phyloP scores from a whole-genome alignment of 2,888 invertebrate genomes.

The Cataglyphis albicans region DNA sequence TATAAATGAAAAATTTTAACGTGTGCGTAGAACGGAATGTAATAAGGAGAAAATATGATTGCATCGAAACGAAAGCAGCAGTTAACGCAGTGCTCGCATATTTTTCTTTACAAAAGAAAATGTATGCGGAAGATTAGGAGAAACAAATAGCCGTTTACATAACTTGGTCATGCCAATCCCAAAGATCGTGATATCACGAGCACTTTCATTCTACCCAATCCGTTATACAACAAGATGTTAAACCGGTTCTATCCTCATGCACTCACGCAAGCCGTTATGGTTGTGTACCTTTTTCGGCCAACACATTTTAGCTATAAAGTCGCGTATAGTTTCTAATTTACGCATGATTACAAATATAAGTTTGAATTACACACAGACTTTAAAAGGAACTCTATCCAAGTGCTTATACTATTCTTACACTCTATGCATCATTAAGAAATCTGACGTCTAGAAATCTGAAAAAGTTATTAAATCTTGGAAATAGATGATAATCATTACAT shows the following conservation, averaged over 20 bases:
- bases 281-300: neutral
- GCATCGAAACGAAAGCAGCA: neutral
- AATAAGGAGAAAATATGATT: neutral
- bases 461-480: neutral
- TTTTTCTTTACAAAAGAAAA: neutral
- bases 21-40: neutral
- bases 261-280: neutral
- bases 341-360: neutral
- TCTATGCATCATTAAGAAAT: neutral
- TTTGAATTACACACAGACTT: neutral
- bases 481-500: neutral
- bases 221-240: neutral
- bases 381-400: neutral
- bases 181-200: neutral
- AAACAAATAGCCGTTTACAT: conserved; percentile 25
- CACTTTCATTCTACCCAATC: conserved; percentile 11
- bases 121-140: neutral
- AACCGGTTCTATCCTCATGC: conserved; percentile 29
- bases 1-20: neutral
- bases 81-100: neutral
- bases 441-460: neutral
- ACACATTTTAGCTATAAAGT: neutral
- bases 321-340: neutral
- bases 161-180: neutral
- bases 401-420: neutral